These are phyloP conservation scores for Motacilla alba DNA, from an alignment of 2,113 vertebrate genomes.

Conservation along the genomic window DNA sequence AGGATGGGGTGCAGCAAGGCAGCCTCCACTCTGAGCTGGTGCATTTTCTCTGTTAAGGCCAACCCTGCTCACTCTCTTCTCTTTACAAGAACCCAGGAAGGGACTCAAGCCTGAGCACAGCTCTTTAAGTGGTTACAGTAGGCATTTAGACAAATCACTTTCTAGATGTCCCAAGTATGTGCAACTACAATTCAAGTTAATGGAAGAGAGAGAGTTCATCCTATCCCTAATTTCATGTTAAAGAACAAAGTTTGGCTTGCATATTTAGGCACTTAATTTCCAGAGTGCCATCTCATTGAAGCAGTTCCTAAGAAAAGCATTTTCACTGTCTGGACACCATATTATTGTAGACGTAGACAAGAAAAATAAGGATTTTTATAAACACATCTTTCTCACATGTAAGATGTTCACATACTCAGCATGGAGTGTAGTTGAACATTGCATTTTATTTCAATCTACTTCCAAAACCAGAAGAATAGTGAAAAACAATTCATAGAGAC, in stretches of 20 bases:
- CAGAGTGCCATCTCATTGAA: not conserved
- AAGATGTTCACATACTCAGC: not conserved
- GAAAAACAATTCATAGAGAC: not conserved
- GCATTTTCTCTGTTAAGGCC: not conserved
- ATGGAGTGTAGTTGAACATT: not conserved
- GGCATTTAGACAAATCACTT: not conserved
- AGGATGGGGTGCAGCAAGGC: not conserved
- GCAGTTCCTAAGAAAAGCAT: not conserved
- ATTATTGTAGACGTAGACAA: not conserved
- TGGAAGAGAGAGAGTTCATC: not conserved
- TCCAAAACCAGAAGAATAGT: not conserved
- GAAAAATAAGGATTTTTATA: not conserved
- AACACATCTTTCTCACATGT: not conserved
- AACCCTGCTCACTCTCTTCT: not conserved
- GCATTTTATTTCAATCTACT: not conserved
- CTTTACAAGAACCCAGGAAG: not conserved
- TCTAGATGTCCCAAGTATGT: fast-evolving
- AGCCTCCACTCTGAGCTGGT: not conserved
- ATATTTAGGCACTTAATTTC: not conserved
- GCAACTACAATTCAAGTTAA: not conserved
- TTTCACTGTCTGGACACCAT: not conserved
- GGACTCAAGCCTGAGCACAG: not conserved
- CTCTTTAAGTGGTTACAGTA: not conserved
- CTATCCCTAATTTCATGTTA: not conserved
- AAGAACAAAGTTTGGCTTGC: not conserved